Evolutionary conservation across 2,797 vertebrate species (phyloP).

Genomic region (Oryzias dopingdopingensis): DNA sequence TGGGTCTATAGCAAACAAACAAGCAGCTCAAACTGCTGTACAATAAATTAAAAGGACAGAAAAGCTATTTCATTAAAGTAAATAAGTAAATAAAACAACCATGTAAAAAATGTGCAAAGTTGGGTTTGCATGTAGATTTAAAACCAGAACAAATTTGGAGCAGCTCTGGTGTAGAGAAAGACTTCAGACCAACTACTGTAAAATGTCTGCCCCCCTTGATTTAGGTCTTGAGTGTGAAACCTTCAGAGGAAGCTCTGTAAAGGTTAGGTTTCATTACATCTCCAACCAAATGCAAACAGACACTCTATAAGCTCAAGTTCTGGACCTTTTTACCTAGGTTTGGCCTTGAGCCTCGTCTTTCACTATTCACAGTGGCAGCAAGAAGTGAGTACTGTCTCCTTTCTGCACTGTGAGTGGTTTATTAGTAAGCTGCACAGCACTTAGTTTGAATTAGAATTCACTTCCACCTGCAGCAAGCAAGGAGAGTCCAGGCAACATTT

Average conservation of each 20-base stretch:
- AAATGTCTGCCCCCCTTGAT: too few relatives aligned
- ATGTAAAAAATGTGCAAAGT: too few relatives aligned
- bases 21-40: too few relatives aligned
- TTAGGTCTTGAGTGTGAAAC: background rate
- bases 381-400: background rate
- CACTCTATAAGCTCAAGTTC: conserved; percentile 34
- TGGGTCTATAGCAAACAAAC: too few relatives aligned
- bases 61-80: too few relatives aligned
- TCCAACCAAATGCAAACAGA: conserved; percentile 14
- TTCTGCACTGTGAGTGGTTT: conserved; percentile 39
- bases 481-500: conserved; percentile 52
- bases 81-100: too few relatives aligned
- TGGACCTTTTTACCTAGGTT: conserved; percentile 13
- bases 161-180: too few relatives aligned
- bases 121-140: too few relatives aligned
- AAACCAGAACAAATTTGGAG: too few relatives aligned
- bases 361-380: conserved; percentile 15
- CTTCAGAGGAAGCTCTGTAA: background rate
- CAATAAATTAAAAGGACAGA: too few relatives aligned
- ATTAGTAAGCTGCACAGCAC: conserved; percentile 56
- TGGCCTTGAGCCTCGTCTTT: conserved; percentile 41
- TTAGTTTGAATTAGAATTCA: conserved; percentile 53
- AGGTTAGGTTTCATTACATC: conserved; percentile 24
- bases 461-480: conserved; percentile 34
- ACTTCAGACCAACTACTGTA: too few relatives aligned